These are phyloP conservation scores for Azemiops feae DNA, from an alignment of 2,113 vertebrate genomes.

Conservation along the genomic window DNA sequence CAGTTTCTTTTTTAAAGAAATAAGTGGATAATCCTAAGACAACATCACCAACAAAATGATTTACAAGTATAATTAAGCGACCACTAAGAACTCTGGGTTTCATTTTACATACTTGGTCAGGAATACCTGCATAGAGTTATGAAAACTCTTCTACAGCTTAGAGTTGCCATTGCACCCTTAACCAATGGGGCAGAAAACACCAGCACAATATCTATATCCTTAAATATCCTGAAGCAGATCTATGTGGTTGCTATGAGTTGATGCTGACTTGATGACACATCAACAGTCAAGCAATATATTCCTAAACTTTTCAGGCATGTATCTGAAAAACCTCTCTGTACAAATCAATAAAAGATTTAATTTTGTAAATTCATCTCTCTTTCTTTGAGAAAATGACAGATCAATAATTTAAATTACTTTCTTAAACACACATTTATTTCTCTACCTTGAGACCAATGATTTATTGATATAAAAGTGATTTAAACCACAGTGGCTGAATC, in stretches of 20 bases:
- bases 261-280: not conserved
- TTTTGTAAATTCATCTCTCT: not conserved
- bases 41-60: rapidly evolving
- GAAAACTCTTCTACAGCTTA: not conserved
- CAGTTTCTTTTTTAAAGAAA: not conserved
- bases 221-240: not conserved
- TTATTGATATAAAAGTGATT: not conserved
- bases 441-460: not conserved
- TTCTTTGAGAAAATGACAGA: not conserved
- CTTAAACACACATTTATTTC: not conserved
- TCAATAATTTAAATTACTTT: not conserved
- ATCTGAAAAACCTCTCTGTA: not conserved
- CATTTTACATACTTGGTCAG: not conserved
- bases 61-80: conserved; percentile 1
- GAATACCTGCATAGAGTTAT: not conserved
- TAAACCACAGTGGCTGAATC: not conserved
- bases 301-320: not conserved
- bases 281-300: not conserved
- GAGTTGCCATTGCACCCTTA: not conserved
- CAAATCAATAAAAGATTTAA: not conserved
- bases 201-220: not conserved
- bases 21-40: not conserved
- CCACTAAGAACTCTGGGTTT: not conserved
- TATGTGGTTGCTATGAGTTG: not conserved
- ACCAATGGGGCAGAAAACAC: not conserved